These are phyloP conservation scores for Peromyscus leucopus DNA, from an alignment of 2,113 vertebrate species.

Conservation along the genomic window DNA sequence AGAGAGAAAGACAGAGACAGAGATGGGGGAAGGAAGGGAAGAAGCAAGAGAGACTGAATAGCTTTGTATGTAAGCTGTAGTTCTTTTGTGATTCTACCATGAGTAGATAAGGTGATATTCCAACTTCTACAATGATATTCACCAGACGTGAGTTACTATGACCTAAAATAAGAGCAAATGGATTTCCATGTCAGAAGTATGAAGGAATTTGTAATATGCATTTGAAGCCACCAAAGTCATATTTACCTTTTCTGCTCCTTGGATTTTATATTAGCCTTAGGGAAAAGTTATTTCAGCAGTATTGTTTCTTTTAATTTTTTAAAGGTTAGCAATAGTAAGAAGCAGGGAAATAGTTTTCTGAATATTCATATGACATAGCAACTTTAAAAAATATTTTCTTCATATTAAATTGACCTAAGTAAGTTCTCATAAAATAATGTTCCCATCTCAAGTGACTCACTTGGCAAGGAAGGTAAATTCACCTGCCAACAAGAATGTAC, in stretches of 20 bases:
- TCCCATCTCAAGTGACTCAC: constrained; percentile 63
- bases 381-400: constrained; percentile 56
- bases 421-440: constrained; percentile 55
- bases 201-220: neutral
- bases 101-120: neutral
- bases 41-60: neutral
- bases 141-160: neutral
- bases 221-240: neutral
- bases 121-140: neutral
- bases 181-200: neutral
- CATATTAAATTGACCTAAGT: constrained; percentile 49
- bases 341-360: neutral
- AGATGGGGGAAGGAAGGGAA: neutral
- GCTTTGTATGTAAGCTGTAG: neutral
- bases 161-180: neutral
- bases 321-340: constrained; percentile 31
- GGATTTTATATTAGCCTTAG: neutral
- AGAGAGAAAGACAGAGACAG: neutral
- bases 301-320: constrained; percentile 39
- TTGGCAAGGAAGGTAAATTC: constrained; percentile 37
- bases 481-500: neutral
- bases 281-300: constrained; percentile 29
- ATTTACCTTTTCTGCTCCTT: constrained; percentile 11
- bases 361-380: neutral
- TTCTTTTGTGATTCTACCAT: neutral